phyloP scores from a whole-genome alignment of 2,113 vertebrate genomes.

The Misgurnus mizolepis region DNA sequence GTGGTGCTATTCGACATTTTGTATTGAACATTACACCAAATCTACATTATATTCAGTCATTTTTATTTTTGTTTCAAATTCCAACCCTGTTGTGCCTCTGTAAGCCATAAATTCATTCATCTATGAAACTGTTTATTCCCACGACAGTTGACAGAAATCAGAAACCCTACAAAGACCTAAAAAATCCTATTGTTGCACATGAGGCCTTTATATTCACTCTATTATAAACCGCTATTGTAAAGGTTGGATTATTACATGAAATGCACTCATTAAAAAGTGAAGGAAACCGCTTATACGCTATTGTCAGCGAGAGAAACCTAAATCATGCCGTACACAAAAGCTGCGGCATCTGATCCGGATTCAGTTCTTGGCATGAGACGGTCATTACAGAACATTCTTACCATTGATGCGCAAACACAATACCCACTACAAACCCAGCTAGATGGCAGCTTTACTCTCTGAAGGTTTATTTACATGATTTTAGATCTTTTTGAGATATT shows the following conservation, averaged over 20 bases:
- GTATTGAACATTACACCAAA: no score
- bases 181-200: conserved; percentile 6
- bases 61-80: background rate
- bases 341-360: conserved; percentile 4
- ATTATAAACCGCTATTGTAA: conserved; percentile 15
- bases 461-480: background rate
- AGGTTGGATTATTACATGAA: conserved; percentile 15
- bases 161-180: conserved; percentile 28
- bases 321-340: conserved; percentile 3
- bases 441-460: background rate
- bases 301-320: conserved; percentile 20
- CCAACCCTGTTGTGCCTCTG: background rate
- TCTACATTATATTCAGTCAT: no score
- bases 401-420: background rate
- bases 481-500: background rate
- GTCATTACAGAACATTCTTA: background rate
- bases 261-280: conserved; percentile 3
- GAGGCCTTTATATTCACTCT: background rate
- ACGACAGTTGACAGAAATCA: conserved; percentile 24
- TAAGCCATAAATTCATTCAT: background rate
- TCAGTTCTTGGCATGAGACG: background rate
- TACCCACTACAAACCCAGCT: background rate
- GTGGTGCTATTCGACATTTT: background rate
- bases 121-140: background rate
- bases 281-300: background rate